Evolutionary conservation across 2,113 vertebrate genomes (phyloP), one percentile per base, ranked within the genome.

Genomic region (Dicentrarchus labrax): DNA sequence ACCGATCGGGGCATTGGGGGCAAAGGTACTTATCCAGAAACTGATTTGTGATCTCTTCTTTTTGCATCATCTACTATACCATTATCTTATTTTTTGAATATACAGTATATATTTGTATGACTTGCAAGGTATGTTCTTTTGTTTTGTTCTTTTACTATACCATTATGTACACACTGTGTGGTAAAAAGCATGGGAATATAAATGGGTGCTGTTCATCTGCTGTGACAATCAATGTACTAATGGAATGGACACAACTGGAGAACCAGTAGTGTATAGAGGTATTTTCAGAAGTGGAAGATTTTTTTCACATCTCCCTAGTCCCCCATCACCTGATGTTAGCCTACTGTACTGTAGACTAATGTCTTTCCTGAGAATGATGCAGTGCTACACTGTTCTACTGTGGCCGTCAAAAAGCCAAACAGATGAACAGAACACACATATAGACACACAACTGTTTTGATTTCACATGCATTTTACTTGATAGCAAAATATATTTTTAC

Each of bases 171-270:
- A 66, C 57, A 72, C 39, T 43, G 57, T 47, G 64, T 64, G 8
- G 69, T 36, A 70, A 77, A 73, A 72, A 57, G 56, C 71, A 48
- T 50, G 30, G 39, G 48, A 66, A 70, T 78, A 74, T 60, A 61
- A 72, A 72, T 62, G 45, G 65, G 59, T 38, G 53, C 56, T 78
- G 59, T 48, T 78, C 71, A 43, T 78, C 82, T 68, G 73, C 72
- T 75, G 75, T 75, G 69, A 54, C 65, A 84, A 78, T 85, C 72
- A 69, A 24, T 67, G 65, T 6, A 8, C 65, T 86, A 86, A 84
- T 85, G 81, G 66, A 72, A 65, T 39, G 48, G 77, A 62, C 75
- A 41, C 48, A 68, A 39, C 6, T 50, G 43, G 30, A 53, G 30
- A 56, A 19, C 51, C 43, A 51, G 21, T 36, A 54, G 78, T 41